These are phyloP conservation scores for Sycophila sp. DNA, from an alignment of 1,140 invertebrate species.

Conservation along the genomic window DNA sequence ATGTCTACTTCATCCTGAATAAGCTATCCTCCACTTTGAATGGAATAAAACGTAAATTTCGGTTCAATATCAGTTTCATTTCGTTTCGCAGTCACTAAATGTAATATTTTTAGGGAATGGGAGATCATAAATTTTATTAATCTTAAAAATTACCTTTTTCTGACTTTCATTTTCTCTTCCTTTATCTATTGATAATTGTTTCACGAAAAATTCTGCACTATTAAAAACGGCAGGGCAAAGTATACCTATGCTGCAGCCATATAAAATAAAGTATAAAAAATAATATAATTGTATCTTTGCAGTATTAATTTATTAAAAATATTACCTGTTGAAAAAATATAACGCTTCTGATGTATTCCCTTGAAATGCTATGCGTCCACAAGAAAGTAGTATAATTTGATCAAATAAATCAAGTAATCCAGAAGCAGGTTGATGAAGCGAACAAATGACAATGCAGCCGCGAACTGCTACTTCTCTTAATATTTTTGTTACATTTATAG, in stretches of 20 bases:
- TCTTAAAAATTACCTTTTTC: slow-evolving; percentile 45
- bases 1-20: too few relatives aligned
- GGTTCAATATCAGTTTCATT: too few relatives aligned
- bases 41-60: too few relatives aligned
- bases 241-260: slow-evolving; percentile 67
- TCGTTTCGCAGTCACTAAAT: too few relatives aligned
- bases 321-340: slow-evolving; percentile 74
- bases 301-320: not conserved
- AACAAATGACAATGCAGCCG: slow-evolving; percentile 83
- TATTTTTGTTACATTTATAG: slow-evolving; percentile 77
- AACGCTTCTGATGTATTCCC: slow-evolving; percentile 74
- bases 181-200: slow-evolving; percentile 71
- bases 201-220: slow-evolving; percentile 78
- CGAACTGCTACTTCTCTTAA: slow-evolving; percentile 72
- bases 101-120: too few relatives aligned
- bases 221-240: slow-evolving; percentile 76
- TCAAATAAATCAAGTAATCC: slow-evolving; percentile 86
- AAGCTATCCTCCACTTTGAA: too few relatives aligned
- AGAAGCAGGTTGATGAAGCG: slow-evolving; percentile 89
- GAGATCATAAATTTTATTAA: too few relatives aligned
- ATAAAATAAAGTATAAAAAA: not conserved
- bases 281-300: not conserved
- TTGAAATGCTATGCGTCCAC: slow-evolving; percentile 83
- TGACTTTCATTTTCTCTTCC: slow-evolving; percentile 65
- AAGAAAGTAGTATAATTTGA: slow-evolving; percentile 79